Base-by-base conservation (phyloP, 2,797 vertebrate species). In the Prunella strophiata region DNA sequence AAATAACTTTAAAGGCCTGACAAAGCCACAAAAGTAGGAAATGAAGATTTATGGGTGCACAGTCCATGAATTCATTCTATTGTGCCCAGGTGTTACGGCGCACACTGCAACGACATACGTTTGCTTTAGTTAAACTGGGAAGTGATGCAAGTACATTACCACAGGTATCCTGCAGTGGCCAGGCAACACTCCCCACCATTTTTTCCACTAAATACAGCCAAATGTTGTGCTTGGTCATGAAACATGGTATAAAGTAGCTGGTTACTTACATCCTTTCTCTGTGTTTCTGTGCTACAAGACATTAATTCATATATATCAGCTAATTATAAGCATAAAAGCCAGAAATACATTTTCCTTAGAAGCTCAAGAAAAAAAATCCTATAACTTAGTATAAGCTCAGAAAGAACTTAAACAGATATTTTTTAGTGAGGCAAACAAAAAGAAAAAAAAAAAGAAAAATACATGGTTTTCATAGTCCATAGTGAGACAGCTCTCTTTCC, bases 1-100 rank as follows among this genome's bases (percentile, higher is more conserved):
- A 94, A 96, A 93, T 94, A 94, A 96, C 93, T 86, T 93, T 88
- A 93, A 95, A 91, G 88, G 58, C 82, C 88, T 87, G 86, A 94
- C 90, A 90, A 96, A 84, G 54, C 93, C 93, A 85, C 59, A 91
- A 74, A 96, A 94, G 59, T 71, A 88, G 92, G 92, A 80, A 91
- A 93, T 95, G 92, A 93, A 87, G 66, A 94, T 85, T 85, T 90
- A 78, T 93, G 83, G 81, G 50, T 75, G 82, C 78, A 57, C 43
- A 83, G 85, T 84, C 34, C 89, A 93, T 92, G 94, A 88, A 94
- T 91, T 93, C 92, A 74, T 90, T 88, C 63, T 48, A 16, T 43
- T 62, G 70, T 86, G 84, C 76, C 62, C 87, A 93, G 88, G 91
- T 86, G 81, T 91, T 96, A 90, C 3, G 4, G 81, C 58, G 55